Percentiles rank a stretch among this genome's conserved stretches.
phyloP scores from a whole-genome alignment of 2,888 invertebrate species.

The Drosophila suboccidentalis region DNA sequence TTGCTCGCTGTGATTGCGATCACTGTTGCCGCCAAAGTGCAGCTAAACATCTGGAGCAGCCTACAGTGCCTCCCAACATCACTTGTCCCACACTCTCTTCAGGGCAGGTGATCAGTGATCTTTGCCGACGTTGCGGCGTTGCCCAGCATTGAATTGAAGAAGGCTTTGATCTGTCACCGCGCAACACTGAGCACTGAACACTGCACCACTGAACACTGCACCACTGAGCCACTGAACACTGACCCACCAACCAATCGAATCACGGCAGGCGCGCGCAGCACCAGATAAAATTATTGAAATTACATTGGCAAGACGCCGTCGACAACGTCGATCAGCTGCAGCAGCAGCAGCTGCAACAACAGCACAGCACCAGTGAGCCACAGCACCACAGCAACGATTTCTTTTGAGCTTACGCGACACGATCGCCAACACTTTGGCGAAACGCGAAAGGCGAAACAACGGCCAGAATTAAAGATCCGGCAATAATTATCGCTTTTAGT shows the following conservation, averaged over 20 bases:
- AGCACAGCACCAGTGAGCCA: not conserved
- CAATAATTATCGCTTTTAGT: slow-evolving; percentile 83
- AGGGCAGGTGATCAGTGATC: slow-evolving; percentile 70
- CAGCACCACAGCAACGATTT: slow-evolving; percentile 26
- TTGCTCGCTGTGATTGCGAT: slow-evolving; percentile 53
- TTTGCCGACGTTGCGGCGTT: slow-evolving; percentile 62
- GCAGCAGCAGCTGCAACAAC: slow-evolving; percentile 15
- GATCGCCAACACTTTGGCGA: slow-evolving; percentile 73
- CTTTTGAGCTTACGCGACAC: slow-evolving; percentile 63
- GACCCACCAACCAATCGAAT: slow-evolving; percentile 76
- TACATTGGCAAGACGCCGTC: slow-evolving; percentile 78
- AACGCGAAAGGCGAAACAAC: slow-evolving; percentile 8
- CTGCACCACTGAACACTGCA: not conserved
- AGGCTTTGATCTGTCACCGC: slow-evolving; percentile 78
- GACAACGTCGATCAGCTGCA: slow-evolving; percentile 63
- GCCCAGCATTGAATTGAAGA: slow-evolving; percentile 40
- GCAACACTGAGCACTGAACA: slow-evolving; percentile 37
- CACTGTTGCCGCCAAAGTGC: slow-evolving; percentile 70
- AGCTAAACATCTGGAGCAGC: slow-evolving; percentile 80
- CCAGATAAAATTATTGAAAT: slow-evolving; percentile 84
- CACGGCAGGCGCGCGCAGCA: slow-evolving; percentile 76
- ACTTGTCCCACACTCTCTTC: slow-evolving; percentile 30
- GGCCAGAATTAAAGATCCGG: slow-evolving; percentile 47
- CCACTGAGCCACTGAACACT: slow-evolving; percentile 25
- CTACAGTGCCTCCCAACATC: slow-evolving; percentile 53